Evolutionary conservation across 2,797 vertebrate genomes (phyloP).

Genomic region (Moxostoma hubbsi): DNA sequence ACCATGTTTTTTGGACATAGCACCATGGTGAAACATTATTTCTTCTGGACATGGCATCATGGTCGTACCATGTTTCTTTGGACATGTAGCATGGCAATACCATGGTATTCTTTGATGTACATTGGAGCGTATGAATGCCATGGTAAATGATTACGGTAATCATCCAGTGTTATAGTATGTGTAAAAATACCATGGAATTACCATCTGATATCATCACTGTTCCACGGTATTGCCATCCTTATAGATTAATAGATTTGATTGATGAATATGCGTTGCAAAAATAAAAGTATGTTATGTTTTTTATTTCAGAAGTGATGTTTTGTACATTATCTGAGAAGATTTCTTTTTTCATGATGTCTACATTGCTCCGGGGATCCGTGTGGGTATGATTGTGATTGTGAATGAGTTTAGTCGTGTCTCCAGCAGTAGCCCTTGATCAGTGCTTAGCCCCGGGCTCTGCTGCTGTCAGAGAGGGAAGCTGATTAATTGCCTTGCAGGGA

Average conservation of each 20-base stretch:
- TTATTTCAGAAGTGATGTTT: background rate
- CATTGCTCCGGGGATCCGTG: constrained; percentile 15
- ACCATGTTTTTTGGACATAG: background rate
- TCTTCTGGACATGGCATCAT: background rate
- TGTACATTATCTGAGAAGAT: background rate
- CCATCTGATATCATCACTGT: background rate
- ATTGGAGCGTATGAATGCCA: too few relatives aligned
- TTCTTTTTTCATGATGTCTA: constrained; percentile 3
- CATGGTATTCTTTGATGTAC: background rate
- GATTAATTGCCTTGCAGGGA: constrained; percentile 70
- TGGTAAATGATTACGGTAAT: too few relatives aligned
- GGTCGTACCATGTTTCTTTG: background rate
- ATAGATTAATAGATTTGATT: too few relatives aligned
- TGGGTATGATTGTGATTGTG: constrained; percentile 18
- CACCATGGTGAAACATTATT: background rate
- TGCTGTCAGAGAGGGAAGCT: constrained; percentile 58
- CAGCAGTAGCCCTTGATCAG: constrained; percentile 53
- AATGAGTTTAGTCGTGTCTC: constrained; percentile 41
- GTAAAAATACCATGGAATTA: background rate
- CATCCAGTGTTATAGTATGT: too few relatives aligned
- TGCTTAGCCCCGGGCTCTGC: constrained; percentile 53
- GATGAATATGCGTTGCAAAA: background rate
- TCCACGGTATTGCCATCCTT: too few relatives aligned
- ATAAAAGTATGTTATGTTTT: background rate
- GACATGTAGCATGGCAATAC: background rate